Evolutionary conservation across 2,113 vertebrate species (phyloP).

Genomic region (Laticauda colubrina): DNA sequence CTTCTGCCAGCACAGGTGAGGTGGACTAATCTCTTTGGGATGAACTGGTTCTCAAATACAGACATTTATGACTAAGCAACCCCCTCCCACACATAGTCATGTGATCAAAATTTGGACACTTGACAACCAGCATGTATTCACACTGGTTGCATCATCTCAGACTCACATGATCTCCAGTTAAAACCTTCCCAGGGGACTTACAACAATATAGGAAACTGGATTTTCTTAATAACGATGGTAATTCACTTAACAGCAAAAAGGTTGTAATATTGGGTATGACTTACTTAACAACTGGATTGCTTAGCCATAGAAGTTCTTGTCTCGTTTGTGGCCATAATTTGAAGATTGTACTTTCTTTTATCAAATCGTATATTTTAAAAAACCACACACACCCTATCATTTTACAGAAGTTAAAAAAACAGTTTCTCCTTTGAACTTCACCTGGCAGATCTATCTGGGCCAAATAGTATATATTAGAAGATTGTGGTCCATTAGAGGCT

Average conservation of each 20-base stretch:
- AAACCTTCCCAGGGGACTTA: not conserved
- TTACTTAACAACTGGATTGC: not conserved
- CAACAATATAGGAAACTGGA: not conserved
- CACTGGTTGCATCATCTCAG: no score
- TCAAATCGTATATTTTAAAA: constrained; percentile 16
- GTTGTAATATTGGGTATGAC: not conserved
- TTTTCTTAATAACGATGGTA: not conserved
- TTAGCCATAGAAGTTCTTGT: not conserved
- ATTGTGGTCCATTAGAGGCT: fast-evolving
- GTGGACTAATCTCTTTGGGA: not conserved
- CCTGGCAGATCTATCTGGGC: constrained; percentile 6
- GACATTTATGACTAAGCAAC: no score
- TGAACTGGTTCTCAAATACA: not conserved
- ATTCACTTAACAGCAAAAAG: not conserved
- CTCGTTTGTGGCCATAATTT: not conserved
- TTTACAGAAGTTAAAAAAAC: not conserved
- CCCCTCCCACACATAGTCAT: fast-evolving
- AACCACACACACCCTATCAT: not conserved
- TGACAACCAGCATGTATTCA: no score
- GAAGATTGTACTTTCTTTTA: not conserved
- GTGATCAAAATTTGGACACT: not conserved
- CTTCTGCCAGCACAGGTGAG: not conserved
- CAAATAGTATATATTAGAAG: fast-evolving
- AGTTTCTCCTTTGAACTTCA: not conserved
- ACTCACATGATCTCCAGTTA: not conserved